Percentiles rank a stretch among this genome's conserved stretches.
Evolutionary conservation across 1,140 invertebrate genomes (phyloP).

Genomic region (Drosophila miranda): DNA sequence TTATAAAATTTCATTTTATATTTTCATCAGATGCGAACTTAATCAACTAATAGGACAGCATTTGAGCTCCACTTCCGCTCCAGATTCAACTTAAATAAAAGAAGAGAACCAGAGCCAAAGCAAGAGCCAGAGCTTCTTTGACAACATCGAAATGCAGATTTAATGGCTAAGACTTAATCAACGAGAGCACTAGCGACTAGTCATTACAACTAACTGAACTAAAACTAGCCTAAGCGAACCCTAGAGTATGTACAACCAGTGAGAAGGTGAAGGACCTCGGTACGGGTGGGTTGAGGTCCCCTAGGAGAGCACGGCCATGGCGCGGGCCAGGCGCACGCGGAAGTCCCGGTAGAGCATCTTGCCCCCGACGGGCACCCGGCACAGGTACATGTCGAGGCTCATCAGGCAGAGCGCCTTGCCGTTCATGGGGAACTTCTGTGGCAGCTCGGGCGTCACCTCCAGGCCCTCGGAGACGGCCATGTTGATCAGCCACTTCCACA

Average conservation of each 20-base stretch:
- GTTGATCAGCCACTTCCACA: constrained; percentile 86
- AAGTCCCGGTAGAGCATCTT: constrained; percentile 85
- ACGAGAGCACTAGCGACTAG: constrained; percentile 58
- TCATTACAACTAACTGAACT: constrained; percentile 48
- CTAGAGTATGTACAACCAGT: constrained; percentile 64
- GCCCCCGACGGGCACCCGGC: constrained; percentile 87
- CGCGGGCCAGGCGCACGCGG: constrained; percentile 76
- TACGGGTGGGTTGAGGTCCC: neutral
- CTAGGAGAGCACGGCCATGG: constrained; percentile 74
- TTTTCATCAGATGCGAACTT: constrained; percentile 65
- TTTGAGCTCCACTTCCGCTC: constrained; percentile 36
- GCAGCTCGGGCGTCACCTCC: constrained; percentile 83
- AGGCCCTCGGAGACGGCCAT: constrained; percentile 85
- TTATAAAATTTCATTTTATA: constrained; percentile 79
- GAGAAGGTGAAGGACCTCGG: constrained; percentile 2
- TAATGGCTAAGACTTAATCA: constrained; percentile 58
- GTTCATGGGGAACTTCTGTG: constrained; percentile 88
- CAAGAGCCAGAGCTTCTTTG: constrained; percentile 22
- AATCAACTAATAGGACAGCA: constrained; percentile 71
- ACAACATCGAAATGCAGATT: constrained; percentile 61
- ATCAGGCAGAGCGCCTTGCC: constrained; percentile 90
- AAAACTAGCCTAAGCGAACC: neutral
- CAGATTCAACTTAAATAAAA: no score
- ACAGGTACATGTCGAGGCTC: constrained; percentile 88
- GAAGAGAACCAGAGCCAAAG: neutral